Evolutionary conservation across 2,888 invertebrate genomes (phyloP), one percentile per base, ranked within the genome.

Genomic region (Notodonta ziczac): DNA sequence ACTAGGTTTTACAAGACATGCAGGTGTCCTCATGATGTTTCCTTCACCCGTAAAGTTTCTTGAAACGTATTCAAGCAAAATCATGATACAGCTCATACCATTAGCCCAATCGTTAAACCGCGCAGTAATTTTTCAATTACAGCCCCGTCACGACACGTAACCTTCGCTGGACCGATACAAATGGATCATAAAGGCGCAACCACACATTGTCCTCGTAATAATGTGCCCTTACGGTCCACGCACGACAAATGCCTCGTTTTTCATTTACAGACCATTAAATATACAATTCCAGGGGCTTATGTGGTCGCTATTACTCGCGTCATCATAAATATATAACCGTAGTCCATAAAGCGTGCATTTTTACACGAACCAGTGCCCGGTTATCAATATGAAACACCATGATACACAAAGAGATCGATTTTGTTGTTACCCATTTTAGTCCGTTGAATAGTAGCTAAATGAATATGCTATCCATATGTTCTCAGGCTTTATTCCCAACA

Each of bases 181-280:
- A 79, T 74, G 78, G 78, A 64, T 74, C 78, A 80, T 84, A 82
- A 86, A 63, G 69, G 70, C 72, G 70, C 72, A 72, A 73, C 74
- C 73, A 71, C 74, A 71, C 68, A 73, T 66, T 61, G 64, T 50
- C 59, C 68, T 67, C 67, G 56, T 61, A 64, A 73, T 71, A 67
- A 66, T 59, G 62, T 70, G 69, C 73, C 81, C 78, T 77, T 68
- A 73, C 76, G 69, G 76, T 61, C 76, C 72, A 73, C 68, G 73
- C 78, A 80, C 78, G 72, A 78, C 80, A 81, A 84, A 82, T 76
- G 76, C 76, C 75, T 76, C 82, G 78, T 88, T 86, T 86, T 87
- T 88, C 88, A 87, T 88, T 88, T 85, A 88, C 88, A 87, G 82
- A 68, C 85, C 87, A 86, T 89, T 88, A 84, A 85, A 80, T 81